Conservation (phyloP, 2,113 vertebrate species). For the Trochalopteron elliotii region DNA sequence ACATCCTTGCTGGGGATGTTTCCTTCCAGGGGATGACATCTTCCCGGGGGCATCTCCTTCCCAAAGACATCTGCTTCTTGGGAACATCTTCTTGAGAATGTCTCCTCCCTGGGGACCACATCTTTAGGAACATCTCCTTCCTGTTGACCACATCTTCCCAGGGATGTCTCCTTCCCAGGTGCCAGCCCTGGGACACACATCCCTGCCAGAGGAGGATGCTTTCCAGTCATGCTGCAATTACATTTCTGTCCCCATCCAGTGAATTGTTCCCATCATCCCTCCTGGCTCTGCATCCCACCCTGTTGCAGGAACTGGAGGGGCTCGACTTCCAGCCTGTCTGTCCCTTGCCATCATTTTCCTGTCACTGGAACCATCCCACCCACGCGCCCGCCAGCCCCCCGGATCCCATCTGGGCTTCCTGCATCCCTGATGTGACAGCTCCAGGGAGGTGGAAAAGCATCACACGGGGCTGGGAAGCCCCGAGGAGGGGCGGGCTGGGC, state of each 20-base stretch:
- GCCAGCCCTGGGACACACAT: not conserved
- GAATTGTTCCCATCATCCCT: not conserved
- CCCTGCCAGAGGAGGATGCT: not conserved
- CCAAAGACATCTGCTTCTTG: not conserved
- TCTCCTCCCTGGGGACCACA: not conserved
- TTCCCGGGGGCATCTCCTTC: not conserved
- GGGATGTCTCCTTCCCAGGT: not conserved
- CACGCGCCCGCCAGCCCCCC: not conserved
- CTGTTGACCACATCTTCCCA: not conserved
- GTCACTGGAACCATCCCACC: not conserved
- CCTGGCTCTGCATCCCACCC: not conserved
- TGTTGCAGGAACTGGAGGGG: not conserved
- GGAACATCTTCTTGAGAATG: too few relatives aligned
- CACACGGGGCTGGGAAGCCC: not conserved
- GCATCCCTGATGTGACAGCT: slow-evolving; percentile 35
- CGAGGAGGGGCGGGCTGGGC: not conserved
- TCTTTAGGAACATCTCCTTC: not conserved
- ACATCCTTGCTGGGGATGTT: not conserved
- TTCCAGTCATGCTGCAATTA: not conserved
- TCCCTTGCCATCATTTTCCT: not conserved
- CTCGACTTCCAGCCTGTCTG: not conserved
- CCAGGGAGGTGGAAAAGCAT: slow-evolving; percentile 9
- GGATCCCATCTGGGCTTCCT: not conserved
- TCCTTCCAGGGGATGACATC: not conserved
- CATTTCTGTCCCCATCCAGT: not conserved